phyloP scores from a whole-genome alignment of 2,113 vertebrate genomes.

The Sterrhoptilus dennistouni region DNA sequence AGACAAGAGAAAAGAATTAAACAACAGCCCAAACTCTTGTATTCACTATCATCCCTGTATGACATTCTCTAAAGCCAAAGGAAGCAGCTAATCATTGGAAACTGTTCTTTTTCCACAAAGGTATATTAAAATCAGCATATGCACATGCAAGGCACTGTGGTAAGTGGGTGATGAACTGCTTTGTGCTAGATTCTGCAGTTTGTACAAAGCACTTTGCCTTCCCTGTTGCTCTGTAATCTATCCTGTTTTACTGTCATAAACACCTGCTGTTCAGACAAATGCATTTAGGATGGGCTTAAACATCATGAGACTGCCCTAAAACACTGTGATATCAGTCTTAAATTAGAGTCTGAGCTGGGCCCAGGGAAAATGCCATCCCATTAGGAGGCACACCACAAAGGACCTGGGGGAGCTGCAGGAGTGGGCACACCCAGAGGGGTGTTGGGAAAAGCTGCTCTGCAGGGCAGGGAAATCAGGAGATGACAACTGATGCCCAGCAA shows the following conservation, averaged over 20 bases:
- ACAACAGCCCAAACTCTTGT: neutral
- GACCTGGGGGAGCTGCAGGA: neutral
- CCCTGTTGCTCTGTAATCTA: neutral
- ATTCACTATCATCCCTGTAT: neutral
- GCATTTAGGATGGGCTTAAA: neutral
- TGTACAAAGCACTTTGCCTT: neutral
- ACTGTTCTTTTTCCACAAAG: neutral
- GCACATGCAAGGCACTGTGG: neutral
- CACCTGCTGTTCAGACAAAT: neutral
- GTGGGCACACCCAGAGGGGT: neutral
- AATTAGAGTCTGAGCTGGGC: neutral
- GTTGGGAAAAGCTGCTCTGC: neutral
- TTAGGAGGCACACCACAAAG: neutral
- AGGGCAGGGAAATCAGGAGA: neutral
- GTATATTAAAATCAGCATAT: neutral
- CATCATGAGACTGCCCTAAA: neutral
- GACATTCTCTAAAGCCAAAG: neutral
- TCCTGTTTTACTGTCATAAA: neutral
- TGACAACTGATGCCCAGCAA: no score
- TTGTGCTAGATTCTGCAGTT: neutral
- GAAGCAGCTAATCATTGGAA: neutral
- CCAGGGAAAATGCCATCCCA: neutral
- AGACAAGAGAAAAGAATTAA: neutral
- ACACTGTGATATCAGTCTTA: rapidly evolving
- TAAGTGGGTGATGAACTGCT: neutral